A percentile compares a stretch with the other conserved stretches of the same genome.
Conservation (phyloP, 2,888 invertebrate species). For the Clistopyga incitator region DNA sequence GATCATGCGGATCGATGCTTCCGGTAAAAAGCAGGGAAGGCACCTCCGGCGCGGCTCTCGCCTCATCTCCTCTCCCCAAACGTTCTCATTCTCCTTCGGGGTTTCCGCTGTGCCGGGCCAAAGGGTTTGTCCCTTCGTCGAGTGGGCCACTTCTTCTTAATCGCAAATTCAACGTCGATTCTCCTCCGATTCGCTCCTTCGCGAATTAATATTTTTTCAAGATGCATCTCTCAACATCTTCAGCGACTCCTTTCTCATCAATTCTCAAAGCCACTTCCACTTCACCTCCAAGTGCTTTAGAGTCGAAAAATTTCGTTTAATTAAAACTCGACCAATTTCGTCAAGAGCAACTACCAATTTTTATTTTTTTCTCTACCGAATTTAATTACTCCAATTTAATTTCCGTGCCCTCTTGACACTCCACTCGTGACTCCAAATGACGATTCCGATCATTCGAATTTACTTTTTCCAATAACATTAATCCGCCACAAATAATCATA, state of each 20-base stretch:
- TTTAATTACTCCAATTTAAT: background rate
- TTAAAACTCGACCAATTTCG: background rate
- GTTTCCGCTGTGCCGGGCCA: background rate
- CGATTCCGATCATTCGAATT: too few relatives aligned
- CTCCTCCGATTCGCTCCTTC: slow-evolving; percentile 11
- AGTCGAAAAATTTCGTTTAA: background rate
- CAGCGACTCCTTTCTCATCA: background rate
- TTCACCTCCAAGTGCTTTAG: background rate
- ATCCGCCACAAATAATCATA: too few relatives aligned
- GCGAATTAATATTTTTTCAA: slow-evolving; percentile 26
- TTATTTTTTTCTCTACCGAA: background rate
- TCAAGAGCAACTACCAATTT: background rate
- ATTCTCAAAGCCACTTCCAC: background rate
- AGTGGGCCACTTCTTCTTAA: slow-evolving; percentile 18
- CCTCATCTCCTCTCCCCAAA: slow-evolving; percentile 29
- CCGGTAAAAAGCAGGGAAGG: slow-evolving; percentile 61
- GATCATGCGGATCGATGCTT: slow-evolving; percentile 71
- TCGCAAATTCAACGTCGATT: slow-evolving; percentile 40
- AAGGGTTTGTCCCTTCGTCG: slow-evolving; percentile 7
- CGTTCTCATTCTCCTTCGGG: slow-evolving; percentile 3
- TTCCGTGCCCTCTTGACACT: background rate
- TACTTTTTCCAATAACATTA: too few relatives aligned
- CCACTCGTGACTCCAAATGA: background rate
- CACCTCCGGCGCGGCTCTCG: slow-evolving; percentile 3
- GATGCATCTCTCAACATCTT: background rate